A percentile compares a stretch with the other conserved stretches of the same genome.
Evolutionary conservation across 92 coral and sea anemone species (phyloP).

Genomic region (Paragorgia papillata): DNA sequence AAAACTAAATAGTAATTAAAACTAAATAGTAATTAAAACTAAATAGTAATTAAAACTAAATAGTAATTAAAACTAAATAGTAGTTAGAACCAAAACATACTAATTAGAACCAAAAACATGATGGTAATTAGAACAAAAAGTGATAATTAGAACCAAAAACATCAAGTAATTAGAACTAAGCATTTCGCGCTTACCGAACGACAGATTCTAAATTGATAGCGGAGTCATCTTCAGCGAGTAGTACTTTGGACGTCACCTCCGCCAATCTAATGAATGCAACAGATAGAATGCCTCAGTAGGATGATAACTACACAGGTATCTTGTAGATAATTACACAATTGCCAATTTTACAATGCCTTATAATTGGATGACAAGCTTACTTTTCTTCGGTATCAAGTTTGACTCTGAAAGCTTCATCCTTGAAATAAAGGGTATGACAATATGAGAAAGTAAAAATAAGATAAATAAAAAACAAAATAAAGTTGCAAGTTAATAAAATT

Average conservation of each 20-base stretch:
- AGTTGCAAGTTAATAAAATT: background rate
- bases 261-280: constrained; percentile 11
- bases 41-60: background rate
- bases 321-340: too few species aligned
- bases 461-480: background rate
- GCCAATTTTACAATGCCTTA: too few species aligned
- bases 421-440: too few species aligned
- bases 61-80: background rate
- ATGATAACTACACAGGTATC: background rate
- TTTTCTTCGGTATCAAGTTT: constrained; percentile 13
- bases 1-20: background rate
- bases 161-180: background rate
- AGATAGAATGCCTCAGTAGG: background rate
- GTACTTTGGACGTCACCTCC: constrained; percentile 15
- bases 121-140: background rate
- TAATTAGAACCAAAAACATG: background rate
- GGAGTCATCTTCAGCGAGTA: constrained; percentile 32
- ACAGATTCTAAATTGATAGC: constrained; percentile 28
- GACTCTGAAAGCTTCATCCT: constrained; percentile 26
- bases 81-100: background rate
- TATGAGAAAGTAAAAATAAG: background rate
- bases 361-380: too few species aligned
- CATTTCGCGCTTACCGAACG: constrained; percentile 23
- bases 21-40: background rate
- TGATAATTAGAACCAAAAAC: background rate